A percentile compares a stretch with the other conserved stretches of the same genome.
phyloP scores from a whole-genome alignment of 2,888 invertebrate species.

The Amaurobius ferox region DNA sequence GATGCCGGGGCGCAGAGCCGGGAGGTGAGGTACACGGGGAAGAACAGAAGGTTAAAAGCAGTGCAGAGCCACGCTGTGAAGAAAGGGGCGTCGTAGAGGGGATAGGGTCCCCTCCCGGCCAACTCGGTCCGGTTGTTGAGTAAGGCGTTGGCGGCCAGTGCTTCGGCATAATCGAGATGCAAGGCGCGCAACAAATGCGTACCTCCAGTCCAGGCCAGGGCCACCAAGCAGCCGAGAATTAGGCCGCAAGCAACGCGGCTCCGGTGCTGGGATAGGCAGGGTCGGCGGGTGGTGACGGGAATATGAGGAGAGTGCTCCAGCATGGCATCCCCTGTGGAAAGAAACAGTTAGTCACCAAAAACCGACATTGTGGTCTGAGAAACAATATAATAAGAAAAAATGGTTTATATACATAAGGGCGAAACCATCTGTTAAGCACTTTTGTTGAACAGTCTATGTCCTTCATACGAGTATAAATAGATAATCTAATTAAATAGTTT shows the following conservation, averaged over 20 bases:
- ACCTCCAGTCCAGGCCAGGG: slow-evolving; percentile 94
- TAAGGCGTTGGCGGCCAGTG: slow-evolving; percentile 45
- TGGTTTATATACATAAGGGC: too few relatives aligned
- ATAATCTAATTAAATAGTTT: too few relatives aligned
- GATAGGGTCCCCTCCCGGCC: slow-evolving; percentile 1
- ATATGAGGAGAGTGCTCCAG: slow-evolving; percentile 43
- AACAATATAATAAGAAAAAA: too few relatives aligned
- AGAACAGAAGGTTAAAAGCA: slow-evolving; percentile 90
- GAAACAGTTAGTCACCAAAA: too few relatives aligned
- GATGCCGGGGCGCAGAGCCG: slow-evolving; percentile 55
- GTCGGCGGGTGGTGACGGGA: slow-evolving; percentile 50
- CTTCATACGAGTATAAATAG: too few relatives aligned
- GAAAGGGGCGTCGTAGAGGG: slow-evolving; percentile 87
- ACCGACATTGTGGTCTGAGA: too few relatives aligned
- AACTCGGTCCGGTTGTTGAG: slow-evolving; percentile 14
- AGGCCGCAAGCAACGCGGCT: slow-evolving; percentile 87
- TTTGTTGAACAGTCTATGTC: too few relatives aligned
- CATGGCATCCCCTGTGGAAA: slow-evolving; percentile 59
- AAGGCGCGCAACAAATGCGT: slow-evolving; percentile 91
- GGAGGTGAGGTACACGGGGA: slow-evolving; percentile 60
- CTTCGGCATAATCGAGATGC: slow-evolving; percentile 53
- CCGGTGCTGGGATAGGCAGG: slow-evolving; percentile 70
- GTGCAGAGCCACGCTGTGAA: slow-evolving; percentile 97
- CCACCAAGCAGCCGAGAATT: slow-evolving; percentile 89
- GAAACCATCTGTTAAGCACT: too few relatives aligned